These are phyloP conservation scores for Strongylocentrotus purpuratus DNA, from an alignment of 35 echinoderm and acorn worm species.

Conservation along the genomic window DNA sequence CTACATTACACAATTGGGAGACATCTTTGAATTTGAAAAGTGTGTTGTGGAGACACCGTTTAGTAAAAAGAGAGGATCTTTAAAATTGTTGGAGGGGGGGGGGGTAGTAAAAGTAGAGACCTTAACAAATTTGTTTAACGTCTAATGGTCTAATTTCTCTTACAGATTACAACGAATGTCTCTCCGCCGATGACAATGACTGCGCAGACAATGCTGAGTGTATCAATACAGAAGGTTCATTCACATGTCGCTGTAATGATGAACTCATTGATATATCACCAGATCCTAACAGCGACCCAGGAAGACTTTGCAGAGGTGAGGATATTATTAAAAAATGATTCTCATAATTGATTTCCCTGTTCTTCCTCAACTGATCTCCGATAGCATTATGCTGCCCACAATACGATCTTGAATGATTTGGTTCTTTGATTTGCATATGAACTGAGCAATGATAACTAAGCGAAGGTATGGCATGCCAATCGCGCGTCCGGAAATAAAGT, in stretches of 20 bases:
- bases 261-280: conserved; percentile 46
- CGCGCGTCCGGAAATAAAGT: too few species aligned
- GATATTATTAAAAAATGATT: neutral
- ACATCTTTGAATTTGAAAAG: too few species aligned
- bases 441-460: too few species aligned
- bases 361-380: neutral
- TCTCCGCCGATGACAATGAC: conserved; percentile 30
- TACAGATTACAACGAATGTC: conserved; percentile 69
- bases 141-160: neutral
- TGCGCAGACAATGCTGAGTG: conserved; percentile 55
- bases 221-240: conserved; percentile 63
- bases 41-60: too few species aligned
- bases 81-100: too few species aligned
- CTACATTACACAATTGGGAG: too few species aligned
- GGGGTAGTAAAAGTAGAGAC: neutral
- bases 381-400: neutral
- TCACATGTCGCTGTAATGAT: conserved; percentile 57
- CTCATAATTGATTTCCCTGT: neutral
- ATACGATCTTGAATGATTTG: neutral
- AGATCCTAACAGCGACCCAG: neutral
- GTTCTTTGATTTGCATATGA: neutral
- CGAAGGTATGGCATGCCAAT: too few species aligned
- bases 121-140: neutral
- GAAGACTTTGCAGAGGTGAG: conserved; percentile 59
- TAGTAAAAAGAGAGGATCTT: too few species aligned